phyloP scores from a whole-genome alignment of 2,888 invertebrate genomes.

The Euzetes globulus region DNA sequence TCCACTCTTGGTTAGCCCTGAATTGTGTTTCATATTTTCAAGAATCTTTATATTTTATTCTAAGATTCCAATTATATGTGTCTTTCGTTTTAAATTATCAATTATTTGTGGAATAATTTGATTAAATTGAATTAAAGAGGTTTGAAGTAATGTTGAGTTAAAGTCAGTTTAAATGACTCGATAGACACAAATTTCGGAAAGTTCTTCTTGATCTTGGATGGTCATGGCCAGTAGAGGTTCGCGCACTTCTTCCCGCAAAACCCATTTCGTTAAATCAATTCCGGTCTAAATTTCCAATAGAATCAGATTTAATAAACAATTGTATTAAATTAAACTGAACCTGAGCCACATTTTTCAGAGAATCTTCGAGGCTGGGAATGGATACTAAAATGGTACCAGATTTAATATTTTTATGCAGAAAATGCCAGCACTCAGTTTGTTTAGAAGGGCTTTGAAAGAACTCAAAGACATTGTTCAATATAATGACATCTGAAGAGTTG shows the following conservation, averaged over 20 bases:
- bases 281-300: background rate
- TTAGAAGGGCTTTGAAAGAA: constrained; percentile 58
- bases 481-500: constrained; percentile 54
- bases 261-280: constrained; percentile 10
- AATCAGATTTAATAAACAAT: background rate
- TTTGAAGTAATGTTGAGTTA: too few species aligned
- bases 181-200: background rate
- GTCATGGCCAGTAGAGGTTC: background rate
- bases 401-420: constrained; percentile 52
- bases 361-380: constrained; percentile 55
- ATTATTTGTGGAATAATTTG: too few species aligned
- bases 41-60: too few species aligned
- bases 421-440: constrained; percentile 58
- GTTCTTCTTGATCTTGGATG: background rate
- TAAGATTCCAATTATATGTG: too few species aligned
- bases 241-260: background rate
- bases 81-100: too few species aligned
- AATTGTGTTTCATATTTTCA: too few species aligned
- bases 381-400: constrained; percentile 56
- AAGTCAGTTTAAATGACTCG: background rate
- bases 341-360: constrained; percentile 49
- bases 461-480: constrained; percentile 63
- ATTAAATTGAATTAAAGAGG: too few species aligned
- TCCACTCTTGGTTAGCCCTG: too few species aligned
- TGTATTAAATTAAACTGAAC: background rate